Evolutionary conservation across 2,888 invertebrate genomes (phyloP).

Genomic region (Octonoba sinensis): DNA sequence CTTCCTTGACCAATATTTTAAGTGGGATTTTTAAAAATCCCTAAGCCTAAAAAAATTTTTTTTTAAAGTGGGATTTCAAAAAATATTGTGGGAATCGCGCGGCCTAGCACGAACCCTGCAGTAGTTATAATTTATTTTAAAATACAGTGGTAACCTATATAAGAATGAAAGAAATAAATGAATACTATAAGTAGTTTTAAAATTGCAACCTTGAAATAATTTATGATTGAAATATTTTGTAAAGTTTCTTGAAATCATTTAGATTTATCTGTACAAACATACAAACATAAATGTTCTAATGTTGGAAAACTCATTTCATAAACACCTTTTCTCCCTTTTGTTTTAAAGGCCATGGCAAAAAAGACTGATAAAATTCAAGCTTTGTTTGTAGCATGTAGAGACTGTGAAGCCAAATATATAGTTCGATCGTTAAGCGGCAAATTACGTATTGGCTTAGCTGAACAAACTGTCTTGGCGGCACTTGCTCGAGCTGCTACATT

Average conservation of each 20-base stretch:
- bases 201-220: neutral
- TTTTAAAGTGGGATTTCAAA: too few relatives aligned
- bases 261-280: neutral
- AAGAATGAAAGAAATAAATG: too few relatives aligned
- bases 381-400: slow-evolving; percentile 91
- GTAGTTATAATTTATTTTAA: too few relatives aligned
- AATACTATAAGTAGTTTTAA: neutral
- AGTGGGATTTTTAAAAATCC: too few relatives aligned
- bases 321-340: neutral
- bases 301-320: too few relatives aligned
- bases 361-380: slow-evolving; percentile 93
- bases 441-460: slow-evolving; percentile 94
- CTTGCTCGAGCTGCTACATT: slow-evolving; percentile 86
- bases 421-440: slow-evolving; percentile 93
- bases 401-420: slow-evolving; percentile 88
- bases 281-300: neutral
- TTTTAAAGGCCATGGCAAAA: slow-evolving; percentile 74
- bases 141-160: too few relatives aligned
- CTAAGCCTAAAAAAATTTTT: too few relatives aligned
- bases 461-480: slow-evolving; percentile 93
- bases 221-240: too few relatives aligned
- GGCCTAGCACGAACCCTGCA: too few relatives aligned
- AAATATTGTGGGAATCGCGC: too few relatives aligned
- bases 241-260: too few relatives aligned
- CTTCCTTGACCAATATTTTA: too few relatives aligned